phyloP scores from a whole-genome alignment of 2,888 invertebrate genomes.

The Hirtodrosophila trivittata region DNA sequence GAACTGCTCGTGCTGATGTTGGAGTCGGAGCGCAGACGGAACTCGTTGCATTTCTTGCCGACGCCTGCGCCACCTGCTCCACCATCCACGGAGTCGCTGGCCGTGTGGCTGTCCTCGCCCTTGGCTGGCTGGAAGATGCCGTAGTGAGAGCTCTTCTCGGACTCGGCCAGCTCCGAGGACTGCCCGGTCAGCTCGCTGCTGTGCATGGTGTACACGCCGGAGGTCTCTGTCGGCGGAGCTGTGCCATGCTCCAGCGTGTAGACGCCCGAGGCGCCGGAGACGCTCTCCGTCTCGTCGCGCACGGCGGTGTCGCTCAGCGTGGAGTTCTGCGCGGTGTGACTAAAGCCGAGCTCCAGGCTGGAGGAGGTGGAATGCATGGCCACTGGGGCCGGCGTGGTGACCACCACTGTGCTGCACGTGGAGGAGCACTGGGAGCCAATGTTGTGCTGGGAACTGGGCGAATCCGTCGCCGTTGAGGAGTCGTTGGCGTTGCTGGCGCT shows the following conservation, averaged over 20 bases:
- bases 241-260: constrained; percentile 85
- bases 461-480: constrained; percentile 84
- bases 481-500: constrained; percentile 42
- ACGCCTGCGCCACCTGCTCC: constrained; percentile 83
- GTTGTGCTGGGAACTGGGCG: constrained; percentile 85
- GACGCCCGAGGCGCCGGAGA: constrained; percentile 87
- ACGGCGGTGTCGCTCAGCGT: constrained; percentile 87
- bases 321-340: constrained; percentile 94
- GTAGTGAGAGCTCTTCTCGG: constrained; percentile 86
- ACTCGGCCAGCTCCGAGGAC: constrained; percentile 86
- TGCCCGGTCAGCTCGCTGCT: constrained; percentile 86
- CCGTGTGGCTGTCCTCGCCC: constrained; percentile 69
- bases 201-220: constrained; percentile 93
- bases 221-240: constrained; percentile 91
- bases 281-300: constrained; percentile 84
- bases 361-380: constrained; percentile 89
- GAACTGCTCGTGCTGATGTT: constrained; percentile 91
- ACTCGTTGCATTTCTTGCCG: constrained; percentile 82
- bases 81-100: constrained; percentile 86
- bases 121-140: constrained; percentile 85
- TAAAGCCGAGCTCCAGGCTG: constrained; percentile 92
- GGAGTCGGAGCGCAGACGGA: constrained; percentile 90
- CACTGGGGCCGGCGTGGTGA: constrained; percentile 85
- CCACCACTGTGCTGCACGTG: constrained; percentile 94
- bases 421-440: constrained; percentile 93